Percentiles rank a stretch among this genome's conserved stretches.
Evolutionary conservation across 2,888 invertebrate species (phyloP).

Genomic region (Metalampra italica): DNA sequence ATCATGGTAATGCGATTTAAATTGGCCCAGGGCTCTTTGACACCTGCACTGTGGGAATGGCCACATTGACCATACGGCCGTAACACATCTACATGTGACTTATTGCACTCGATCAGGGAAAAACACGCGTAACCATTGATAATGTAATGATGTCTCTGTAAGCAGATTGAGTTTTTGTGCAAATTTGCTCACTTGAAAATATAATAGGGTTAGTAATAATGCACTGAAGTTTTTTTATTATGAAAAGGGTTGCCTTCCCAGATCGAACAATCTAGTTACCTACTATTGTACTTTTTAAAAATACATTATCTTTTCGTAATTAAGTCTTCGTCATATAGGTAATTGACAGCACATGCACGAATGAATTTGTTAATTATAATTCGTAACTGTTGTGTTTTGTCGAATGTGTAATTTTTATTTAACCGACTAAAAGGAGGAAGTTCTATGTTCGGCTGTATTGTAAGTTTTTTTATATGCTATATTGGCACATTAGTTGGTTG

Average conservation of each 20-base stretch:
- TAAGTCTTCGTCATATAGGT: too few species aligned
- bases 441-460: too few species aligned
- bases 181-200: constrained; percentile 15
- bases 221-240: neutral
- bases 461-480: too few species aligned
- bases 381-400: too few species aligned
- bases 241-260: too few species aligned
- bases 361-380: too few species aligned
- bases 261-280: neutral
- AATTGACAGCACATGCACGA: too few species aligned
- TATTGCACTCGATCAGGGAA: constrained; percentile 38
- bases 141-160: constrained; percentile 43
- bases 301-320: too few species aligned
- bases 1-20: constrained; percentile 73
- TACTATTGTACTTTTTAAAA: too few species aligned
- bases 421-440: too few species aligned
- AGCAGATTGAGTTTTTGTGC: constrained; percentile 49
- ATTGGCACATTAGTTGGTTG: too few species aligned
- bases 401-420: too few species aligned
- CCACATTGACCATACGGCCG: constrained; percentile 16
- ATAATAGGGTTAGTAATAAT: constrained; percentile 15
- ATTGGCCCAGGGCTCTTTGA: constrained; percentile 57
- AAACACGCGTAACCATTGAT: constrained; percentile 42
- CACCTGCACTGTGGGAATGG: constrained; percentile 55
- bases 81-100: constrained; percentile 37